phyloP scores from a whole-genome alignment of 37 sponge, comb jelly and placozoan genomes.

The Hexactinellida sp. region DNA sequence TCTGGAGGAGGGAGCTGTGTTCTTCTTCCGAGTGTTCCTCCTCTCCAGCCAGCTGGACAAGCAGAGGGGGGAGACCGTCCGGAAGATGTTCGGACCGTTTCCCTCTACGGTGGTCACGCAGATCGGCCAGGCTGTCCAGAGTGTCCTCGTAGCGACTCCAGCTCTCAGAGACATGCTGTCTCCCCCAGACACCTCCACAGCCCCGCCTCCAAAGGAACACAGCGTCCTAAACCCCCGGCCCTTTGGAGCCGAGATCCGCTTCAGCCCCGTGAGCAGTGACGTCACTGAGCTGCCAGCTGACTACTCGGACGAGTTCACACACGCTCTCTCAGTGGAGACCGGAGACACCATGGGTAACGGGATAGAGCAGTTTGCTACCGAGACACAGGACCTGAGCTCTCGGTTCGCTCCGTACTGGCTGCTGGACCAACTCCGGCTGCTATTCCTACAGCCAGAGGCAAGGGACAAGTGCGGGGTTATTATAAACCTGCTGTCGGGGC shows the following conservation, averaged over 20 bases:
- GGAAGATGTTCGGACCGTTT: constrained; percentile 23
- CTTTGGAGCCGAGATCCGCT: background rate
- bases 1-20: background rate
- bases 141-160: background rate
- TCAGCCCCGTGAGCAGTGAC: background rate
- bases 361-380: background rate
- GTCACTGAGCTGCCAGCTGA: background rate
- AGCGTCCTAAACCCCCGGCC: background rate
- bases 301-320: background rate
- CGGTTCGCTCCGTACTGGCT: background rate
- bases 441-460: background rate
- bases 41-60: background rate
- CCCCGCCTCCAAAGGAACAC: background rate
- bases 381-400: background rate
- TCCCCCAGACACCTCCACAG: background rate
- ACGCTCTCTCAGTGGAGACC: background rate
- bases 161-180: background rate
- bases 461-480: background rate
- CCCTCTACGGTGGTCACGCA: background rate
- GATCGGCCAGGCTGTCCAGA: background rate
- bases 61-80: background rate
- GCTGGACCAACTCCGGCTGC: background rate
- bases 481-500: background rate
- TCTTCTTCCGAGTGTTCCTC: background rate
- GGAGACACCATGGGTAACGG: background rate